Base-by-base conservation (phyloP, 64 coral and sea anemone species). In the Platygyra sinensis region DNA sequence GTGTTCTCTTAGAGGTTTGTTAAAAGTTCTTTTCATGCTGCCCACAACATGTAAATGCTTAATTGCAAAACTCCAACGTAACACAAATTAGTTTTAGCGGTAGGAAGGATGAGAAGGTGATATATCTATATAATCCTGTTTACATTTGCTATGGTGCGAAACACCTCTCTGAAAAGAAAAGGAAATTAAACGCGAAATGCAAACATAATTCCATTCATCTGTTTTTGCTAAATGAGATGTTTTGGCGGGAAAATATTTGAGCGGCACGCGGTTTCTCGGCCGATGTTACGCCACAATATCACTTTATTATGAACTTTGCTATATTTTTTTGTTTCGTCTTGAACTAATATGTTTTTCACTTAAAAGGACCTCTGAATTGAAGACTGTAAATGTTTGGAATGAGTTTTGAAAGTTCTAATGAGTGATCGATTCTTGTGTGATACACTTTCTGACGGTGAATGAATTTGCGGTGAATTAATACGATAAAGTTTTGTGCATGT, bases 191-290 rank as follows among this genome's bases (percentile, higher is more conserved):
- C 10, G 10, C 22, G 22, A 69, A 69, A 69, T 17, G 17, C 13
- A 61, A 63, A 36, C 28, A 65, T 83, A 2, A 60, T 32, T 4
- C 17, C 59, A 65, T 67, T 67, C 80, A 83, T 65, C 80, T 65
- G 59, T 42, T 65, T 64, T 65, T 39, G 60, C 80, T 20, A 36
- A 65, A 69, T 69, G 13, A 11, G 5, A 18, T 83, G 30, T 65
- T 62, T 83, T 67, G 30, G 60, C 60, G 59, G 80, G 80, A 83
- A 82, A 79, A 79, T 31, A 62, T 10, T 60, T 18, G 19, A 57
- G 17, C 42, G 42, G 42, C 4, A 6, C 54, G 54, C 15, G 59
- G 30, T 24, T 83, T 83, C 10, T 22, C 65, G 25, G n/a, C 65
- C 10, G 65, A 11, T 11, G n/a, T n/a, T 25, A 27, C 22, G 25